Base-by-base conservation (phyloP, 2,113 vertebrate species). In the Oreochromis aureus region DNA sequence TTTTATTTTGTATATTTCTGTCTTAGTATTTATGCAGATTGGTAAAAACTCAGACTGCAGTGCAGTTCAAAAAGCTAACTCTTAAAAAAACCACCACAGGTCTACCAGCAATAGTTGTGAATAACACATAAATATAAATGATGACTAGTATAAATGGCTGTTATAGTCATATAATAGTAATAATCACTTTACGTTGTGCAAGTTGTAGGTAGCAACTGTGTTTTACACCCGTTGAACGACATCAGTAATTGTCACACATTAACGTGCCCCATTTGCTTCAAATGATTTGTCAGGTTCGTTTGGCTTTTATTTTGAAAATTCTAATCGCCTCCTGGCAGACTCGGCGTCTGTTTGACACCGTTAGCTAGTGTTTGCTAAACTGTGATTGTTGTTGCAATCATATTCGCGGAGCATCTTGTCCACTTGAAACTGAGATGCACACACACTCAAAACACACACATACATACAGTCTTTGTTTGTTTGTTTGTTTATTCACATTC, bases 241-340 rank as follows among this genome's bases (percentile, higher is more conserved):
- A 30, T 4, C 41, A 11, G 39, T 48, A 19, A 48, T 4, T 30
- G 5, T 48, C 41, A 48, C 71, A 48, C 69, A 7, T 19, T 30
- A 5, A 18, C 15, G 16, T 48, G 44, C 71, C 41, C 9, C 15
- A 18, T 76, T 76, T 39, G 36, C 39, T 81, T 27, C 54, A 69
- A 39, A 9, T 5, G 5, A 15, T 1, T 53, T 6, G 8, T 11
- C 5, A 9, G 3, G 3, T 9, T 12, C 1, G 13, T 2, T 9
- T 11, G 71, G 24, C 27, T 86, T 83, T 94, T 91, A 90, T 87
- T 93, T 84, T 93, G 94, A 54, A 7, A 82, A 55, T 13, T 10
- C 30, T 24, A 48, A 19, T 82, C 9, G 7, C 30, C 18, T 46
- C 19, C 5, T 27, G 30, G 22, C 4, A n/a, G 24, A 19, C 56